Percentiles rank a stretch among this genome's conserved stretches.
phyloP scores from a whole-genome alignment of 2,113 vertebrate species.

The Marmota monax region DNA sequence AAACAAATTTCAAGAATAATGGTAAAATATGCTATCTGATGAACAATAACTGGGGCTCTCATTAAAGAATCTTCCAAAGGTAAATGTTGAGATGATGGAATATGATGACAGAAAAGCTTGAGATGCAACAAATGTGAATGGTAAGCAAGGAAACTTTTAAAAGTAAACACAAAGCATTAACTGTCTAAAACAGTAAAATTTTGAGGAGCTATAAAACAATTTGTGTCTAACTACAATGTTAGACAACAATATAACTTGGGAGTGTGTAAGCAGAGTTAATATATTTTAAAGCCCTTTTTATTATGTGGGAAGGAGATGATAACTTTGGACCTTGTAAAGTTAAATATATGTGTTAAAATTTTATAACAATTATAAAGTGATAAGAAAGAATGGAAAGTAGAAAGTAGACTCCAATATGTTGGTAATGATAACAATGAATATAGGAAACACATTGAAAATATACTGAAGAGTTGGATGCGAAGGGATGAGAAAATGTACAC shows the following conservation, averaged over 20 bases:
- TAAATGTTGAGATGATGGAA: not conserved
- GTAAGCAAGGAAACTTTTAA: not conserved
- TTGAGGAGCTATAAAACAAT: not conserved
- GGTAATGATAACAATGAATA: not conserved
- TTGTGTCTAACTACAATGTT: not conserved
- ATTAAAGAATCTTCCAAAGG: not conserved
- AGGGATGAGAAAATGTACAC: not conserved
- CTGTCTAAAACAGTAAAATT: not conserved
- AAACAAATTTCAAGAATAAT: not conserved
- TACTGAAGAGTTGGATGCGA: not conserved
- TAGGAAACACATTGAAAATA: not conserved
- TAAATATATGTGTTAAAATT: not conserved
- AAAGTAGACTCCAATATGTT: not conserved
- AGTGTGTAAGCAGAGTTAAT: not conserved
- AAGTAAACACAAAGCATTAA: not conserved
- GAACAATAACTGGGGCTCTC: not conserved
- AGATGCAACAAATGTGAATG: not conserved
- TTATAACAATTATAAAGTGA: not conserved
- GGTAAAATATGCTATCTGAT: not conserved
- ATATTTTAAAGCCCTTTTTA: not conserved
- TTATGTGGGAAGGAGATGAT: not conserved
- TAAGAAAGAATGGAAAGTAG: not conserved
- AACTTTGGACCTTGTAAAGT: not conserved
- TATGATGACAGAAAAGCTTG: not conserved
- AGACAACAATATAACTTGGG: not conserved